Evolutionary conservation across 2,113 vertebrate genomes (phyloP).

Genomic region (Neodon shergylaensis): DNA sequence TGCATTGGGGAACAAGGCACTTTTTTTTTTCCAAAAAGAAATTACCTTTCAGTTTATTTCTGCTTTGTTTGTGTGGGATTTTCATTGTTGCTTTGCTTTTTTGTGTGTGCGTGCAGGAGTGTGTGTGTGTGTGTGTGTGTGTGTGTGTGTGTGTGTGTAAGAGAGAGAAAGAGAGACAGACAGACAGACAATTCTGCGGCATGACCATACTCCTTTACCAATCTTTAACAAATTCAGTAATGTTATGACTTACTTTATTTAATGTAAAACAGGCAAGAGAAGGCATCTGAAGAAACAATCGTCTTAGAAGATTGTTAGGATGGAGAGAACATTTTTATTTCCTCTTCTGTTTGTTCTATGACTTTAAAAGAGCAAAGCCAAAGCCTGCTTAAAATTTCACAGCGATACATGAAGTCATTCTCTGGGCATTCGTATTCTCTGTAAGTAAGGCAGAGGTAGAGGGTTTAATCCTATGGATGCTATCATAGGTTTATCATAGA

Average conservation of each 20-base stretch:
- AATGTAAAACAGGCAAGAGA: not conserved
- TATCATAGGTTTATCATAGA: not conserved
- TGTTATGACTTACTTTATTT: not conserved
- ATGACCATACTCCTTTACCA: not conserved
- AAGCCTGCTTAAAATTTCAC: not conserved
- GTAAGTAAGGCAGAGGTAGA: conserved; percentile 17
- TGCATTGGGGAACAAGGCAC: no score
- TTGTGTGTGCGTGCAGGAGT: no score
- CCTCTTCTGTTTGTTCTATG: conserved; percentile 1
- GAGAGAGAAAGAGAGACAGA: no score
- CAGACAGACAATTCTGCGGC: not conserved
- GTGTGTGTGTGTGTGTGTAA: no score
- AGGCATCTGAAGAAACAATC: not conserved
- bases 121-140: no score
- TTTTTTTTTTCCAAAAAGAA: not conserved
- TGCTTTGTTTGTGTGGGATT: not conserved
- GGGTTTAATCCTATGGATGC: not conserved
- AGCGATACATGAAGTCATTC: conserved; percentile 7
- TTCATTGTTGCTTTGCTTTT: not conserved
- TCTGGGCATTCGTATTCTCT: not conserved
- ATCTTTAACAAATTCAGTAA: conserved; percentile 9
- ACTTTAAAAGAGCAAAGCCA: not conserved
- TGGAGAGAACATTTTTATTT: not conserved
- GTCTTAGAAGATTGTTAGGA: conserved; percentile 1
- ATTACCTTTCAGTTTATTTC: not conserved